Conservation (phyloP, 2,113 vertebrate species). For the Grantiella picta region DNA sequence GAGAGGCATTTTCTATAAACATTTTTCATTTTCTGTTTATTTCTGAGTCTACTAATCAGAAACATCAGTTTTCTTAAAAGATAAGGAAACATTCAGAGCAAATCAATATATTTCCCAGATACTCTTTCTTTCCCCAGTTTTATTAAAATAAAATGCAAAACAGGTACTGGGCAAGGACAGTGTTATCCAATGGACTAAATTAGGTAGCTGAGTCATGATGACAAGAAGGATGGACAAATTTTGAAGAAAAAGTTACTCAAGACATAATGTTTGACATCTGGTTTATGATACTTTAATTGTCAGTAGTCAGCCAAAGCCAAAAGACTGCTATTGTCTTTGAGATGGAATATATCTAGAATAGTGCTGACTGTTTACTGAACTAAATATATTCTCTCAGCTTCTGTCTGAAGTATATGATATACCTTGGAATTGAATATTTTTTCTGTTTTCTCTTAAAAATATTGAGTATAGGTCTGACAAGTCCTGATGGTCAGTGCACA, state of each 20-base stretch:
- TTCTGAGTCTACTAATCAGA: neutral
- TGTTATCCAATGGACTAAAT: neutral
- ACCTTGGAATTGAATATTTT: neutral
- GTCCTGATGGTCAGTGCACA: neutral
- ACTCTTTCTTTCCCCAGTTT: neutral
- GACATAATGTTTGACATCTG: neutral
- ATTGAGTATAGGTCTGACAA: neutral
- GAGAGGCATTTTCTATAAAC: neutral
- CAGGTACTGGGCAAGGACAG: neutral
- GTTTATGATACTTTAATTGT: neutral
- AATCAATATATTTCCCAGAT: neutral
- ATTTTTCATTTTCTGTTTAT: neutral
- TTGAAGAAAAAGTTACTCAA: neutral
- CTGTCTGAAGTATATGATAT: neutral
- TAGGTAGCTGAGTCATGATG: neutral
- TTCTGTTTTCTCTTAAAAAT: neutral
- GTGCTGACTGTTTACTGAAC: neutral
- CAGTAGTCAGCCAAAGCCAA: neutral
- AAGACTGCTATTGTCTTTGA: neutral
- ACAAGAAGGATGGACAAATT: neutral
- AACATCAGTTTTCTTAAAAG: neutral
- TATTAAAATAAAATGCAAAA: neutral
- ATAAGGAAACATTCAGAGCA: neutral
- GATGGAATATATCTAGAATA: neutral
- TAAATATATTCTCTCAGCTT: neutral